Base-by-base conservation (phyloP, 2,888 invertebrate species). In the Cinara cedri region DNA sequence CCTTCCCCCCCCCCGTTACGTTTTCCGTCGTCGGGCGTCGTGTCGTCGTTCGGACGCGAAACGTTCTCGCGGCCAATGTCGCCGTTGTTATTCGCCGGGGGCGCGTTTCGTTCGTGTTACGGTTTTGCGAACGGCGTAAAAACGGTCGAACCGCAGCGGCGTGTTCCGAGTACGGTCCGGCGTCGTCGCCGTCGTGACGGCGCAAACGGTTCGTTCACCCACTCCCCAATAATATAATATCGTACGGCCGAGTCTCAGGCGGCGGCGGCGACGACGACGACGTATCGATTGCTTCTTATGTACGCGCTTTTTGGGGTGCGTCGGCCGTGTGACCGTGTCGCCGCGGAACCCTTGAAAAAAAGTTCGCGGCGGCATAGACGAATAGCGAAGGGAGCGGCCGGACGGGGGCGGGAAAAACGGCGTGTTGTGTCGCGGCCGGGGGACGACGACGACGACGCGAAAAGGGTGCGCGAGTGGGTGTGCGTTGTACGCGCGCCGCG, bases 311-410 rank as follows among this genome's bases (percentile, higher is more conserved):
- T n/a, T 70, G n/a, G 72, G 72, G 72, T 46, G 72, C 19, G 49
- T 34, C 42, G 34, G 3, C 14, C 51, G 54, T 42, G 10, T 42
- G 34, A 34, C 34, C 34, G 34, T 3, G 34, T 34, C 44, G 34
- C 13, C 26, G 6, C 11, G 42, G 65, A 75, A 75, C 74, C 74
- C 63, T 75, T 65, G 54, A 54, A 68, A 66, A 76, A 46, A 46
- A 57, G 66, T 66, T 44, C 19, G 11, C 55, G 34, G 34, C 34
- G 34, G 34, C 34, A 6, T 34, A 34, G 34, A 34, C 34, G 34
- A 34, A 34, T 34, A 34, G n/a, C n/a, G n/a, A 68, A 78, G 57
- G 68, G 26, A 68, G 76, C 66, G 76, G 68, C 57, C 57, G 76
- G 54, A 46, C 46, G 46, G 57, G 57, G 71, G 16, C 42, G 34